Base-by-base conservation (phyloP, 2,888 invertebrate species). In the Dorcus hopei region DNA sequence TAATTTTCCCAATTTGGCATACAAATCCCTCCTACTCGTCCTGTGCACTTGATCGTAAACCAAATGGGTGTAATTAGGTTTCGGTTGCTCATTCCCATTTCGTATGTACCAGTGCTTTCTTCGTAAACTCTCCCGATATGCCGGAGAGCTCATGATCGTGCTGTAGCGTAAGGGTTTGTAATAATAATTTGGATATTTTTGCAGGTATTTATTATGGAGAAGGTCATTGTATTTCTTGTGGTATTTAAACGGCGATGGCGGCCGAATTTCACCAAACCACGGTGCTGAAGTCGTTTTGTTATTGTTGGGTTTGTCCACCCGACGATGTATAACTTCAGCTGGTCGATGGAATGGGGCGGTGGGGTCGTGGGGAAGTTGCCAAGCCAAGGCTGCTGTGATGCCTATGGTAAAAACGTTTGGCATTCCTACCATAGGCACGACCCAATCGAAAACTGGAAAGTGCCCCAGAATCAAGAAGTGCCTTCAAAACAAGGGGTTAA, bases 321-420 rank as follows among this genome's bases (percentile, higher is more conserved):
- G 45, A 9, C 45, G 45, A 51, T 51, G 50, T 26, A 50, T 23
- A 26, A 50, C 43, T 57, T 57, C 51, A 14, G 52, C 52, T 2
- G 43, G 45, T 40, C 52, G 51, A 43, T 40, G 38, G 45, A 51
- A 57, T 6, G 50, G 50, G 39, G 51, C 51, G 33, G 23, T 43
- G 2, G 55, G 55, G 26, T 72, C 81, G 61, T 87, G 85, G 0
- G 91, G 91, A 42, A 91, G 74, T 69, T 90, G 87, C 83, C 87
- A 91, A 2, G 91, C 91, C 67, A 91, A 76, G 0, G 90, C 89
- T 1, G 89, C 88, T 0, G 91, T 91, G 51, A 86, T 81, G 0
- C 91, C 91, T 68, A 87, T 80, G 9, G 88, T 82, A 61, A 89
- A 84, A 51, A 86, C 83, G 59, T 84, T 83, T 0, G 82, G 80